Evolutionary conservation across 2,113 vertebrate species (phyloP), one percentile per base, ranked within the genome.

Genomic region (Melanotaenia duboulayi): DNA sequence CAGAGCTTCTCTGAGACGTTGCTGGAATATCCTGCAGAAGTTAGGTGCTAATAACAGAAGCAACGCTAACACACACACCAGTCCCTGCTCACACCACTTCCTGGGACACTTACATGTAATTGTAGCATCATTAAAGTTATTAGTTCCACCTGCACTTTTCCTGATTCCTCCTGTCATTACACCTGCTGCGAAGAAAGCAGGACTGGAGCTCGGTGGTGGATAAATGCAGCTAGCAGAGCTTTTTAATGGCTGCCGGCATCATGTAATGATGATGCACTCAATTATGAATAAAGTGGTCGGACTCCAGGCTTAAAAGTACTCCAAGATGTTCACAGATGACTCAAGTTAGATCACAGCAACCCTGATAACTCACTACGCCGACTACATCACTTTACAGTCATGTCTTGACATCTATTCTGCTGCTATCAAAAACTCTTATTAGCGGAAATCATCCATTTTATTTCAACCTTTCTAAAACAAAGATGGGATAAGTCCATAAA

Each of bases 251-350:
- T 39, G 62, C 62, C 37, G 32, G 1, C 46, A 19, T 7, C 5
- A 28, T 39, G 28, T 50, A 49, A 58, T 39, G 54, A 44, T 32
- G 57, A 44, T 39, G 57, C 20, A 0, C 52, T 71, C 51, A 60
- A 50, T 68, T 56, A 52, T 65, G 28, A 73, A 63, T 44, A 23
- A 65, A 66, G 64, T 35, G 63, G 59, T 73, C 74, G 39, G 56
- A 77, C 25, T n/a, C 24, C 19, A 51, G 2, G 39, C 39, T 39
- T 39, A 28, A 28, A 28, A 28, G 3, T 28, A 6, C 28, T 28
- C 28, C 28, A 28, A 28, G 28, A 28, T 28, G 28, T n/a, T n/a
- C n/a, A n/a, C n/a, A n/a, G n/a, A n/a, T n/a, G n/a, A n/a, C n/a
- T n/a, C 28, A 40, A 40, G 39, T 11, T 11, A 11, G 39, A 40